Conservation (phyloP, 1,140 invertebrate species). For the Hermetia illucens region DNA sequence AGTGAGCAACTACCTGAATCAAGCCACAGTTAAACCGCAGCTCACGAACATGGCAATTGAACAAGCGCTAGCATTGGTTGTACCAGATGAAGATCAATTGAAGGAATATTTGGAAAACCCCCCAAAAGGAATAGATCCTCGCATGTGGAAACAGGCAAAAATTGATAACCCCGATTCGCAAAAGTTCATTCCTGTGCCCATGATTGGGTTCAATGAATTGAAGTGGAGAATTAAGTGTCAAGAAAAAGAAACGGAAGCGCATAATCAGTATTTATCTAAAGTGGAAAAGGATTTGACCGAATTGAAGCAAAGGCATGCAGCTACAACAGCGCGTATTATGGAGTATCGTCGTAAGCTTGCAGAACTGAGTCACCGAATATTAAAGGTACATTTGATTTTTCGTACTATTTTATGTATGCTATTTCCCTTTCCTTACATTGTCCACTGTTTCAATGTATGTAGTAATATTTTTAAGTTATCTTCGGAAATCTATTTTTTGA, state of each 20-base stretch:
- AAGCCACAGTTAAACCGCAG: conserved; percentile 51
- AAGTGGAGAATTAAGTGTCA: conserved; percentile 72
- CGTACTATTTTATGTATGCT: background rate
- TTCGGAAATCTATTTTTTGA: too few relatives aligned
- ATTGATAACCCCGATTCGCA: conserved; percentile 82
- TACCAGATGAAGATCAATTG: conserved; percentile 57
- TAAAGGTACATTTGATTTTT: conserved; percentile 40
- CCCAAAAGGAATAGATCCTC: conserved; percentile 60
- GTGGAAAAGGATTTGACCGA: conserved; percentile 62
- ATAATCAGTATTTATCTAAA: conserved; percentile 56
- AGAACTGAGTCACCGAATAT: conserved; percentile 59
- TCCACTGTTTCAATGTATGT: too few relatives aligned
- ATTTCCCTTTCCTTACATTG: too few relatives aligned
- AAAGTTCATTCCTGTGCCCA: conserved; percentile 79
- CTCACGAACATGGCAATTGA: conserved; percentile 49
- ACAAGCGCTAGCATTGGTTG: conserved; percentile 43
- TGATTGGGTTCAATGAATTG: conserved; percentile 68
- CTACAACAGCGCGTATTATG: conserved; percentile 52
- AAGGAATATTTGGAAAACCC: conserved; percentile 82
- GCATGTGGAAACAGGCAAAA: conserved; percentile 82
- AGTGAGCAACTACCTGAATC: conserved; percentile 50
- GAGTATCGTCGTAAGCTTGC: conserved; percentile 61
- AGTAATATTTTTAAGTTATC: too few relatives aligned
- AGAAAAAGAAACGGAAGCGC: conserved; percentile 64
- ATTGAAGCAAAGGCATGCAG: conserved; percentile 55